Evolutionary conservation across 2,113 vertebrate genomes (phyloP).

Genomic region (Abramis brama): DNA sequence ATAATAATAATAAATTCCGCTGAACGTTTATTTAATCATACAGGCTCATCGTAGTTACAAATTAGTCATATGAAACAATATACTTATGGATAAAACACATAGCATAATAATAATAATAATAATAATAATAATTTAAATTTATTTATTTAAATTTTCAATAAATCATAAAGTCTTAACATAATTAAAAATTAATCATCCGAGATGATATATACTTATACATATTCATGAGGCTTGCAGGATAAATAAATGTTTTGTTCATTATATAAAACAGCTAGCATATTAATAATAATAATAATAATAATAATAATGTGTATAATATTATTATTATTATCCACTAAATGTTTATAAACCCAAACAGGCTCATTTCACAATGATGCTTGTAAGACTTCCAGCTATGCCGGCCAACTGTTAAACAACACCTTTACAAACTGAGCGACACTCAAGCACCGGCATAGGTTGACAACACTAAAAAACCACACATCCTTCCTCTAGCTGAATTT

Average conservation of each 20-base stretch:
- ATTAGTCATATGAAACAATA: too few relatives aligned
- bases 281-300: neutral
- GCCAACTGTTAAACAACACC: slow-evolving; percentile 8
- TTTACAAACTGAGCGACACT: neutral
- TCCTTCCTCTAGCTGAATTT: slow-evolving; percentile 25
- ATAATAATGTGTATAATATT: neutral
- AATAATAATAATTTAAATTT: too few relatives aligned
- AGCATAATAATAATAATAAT: too few relatives aligned
- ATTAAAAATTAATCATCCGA: neutral
- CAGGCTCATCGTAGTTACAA: neutral
- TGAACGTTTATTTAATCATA: neutral
- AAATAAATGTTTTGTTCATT: neutral
- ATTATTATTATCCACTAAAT: neutral
- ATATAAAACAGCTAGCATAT: neutral
- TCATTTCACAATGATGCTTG: neutral
- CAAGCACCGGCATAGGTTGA: neutral
- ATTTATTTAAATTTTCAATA: neutral
- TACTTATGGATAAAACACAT: too few relatives aligned
- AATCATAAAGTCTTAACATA: neutral
- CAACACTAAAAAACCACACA: slow-evolving; percentile 3
- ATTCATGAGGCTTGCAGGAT: neutral
- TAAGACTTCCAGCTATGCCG: neutral
- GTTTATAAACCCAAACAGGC: neutral
- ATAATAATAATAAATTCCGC: too few relatives aligned
- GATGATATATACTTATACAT: neutral